Conservation (phyloP, 2,797 vertebrate species). For the Chloroceryle inda region DNA sequence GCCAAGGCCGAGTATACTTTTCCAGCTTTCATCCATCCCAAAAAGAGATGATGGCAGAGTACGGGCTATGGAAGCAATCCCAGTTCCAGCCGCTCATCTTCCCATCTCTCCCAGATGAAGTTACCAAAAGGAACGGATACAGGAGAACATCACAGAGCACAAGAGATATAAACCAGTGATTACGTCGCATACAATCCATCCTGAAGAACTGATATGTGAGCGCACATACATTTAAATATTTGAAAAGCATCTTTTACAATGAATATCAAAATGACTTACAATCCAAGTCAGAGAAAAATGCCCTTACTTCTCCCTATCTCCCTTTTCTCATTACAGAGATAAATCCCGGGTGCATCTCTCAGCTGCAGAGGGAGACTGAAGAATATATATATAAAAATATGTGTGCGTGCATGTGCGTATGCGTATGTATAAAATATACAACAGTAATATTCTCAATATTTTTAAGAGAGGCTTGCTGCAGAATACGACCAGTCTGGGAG, state of each 20-base stretch:
- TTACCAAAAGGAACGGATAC: neutral
- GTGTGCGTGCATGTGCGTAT: neutral
- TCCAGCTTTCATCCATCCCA: neutral
- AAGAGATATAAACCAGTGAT: conserved; percentile 58
- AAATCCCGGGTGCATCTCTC: conserved; percentile 73
- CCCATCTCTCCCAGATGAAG: conserved; percentile 14
- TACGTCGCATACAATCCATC: conserved; percentile 61
- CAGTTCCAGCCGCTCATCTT: conserved; percentile 10
- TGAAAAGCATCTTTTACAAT: conserved; percentile 83
- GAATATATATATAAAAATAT: conserved; percentile 34
- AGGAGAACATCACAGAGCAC: conserved; percentile 18
- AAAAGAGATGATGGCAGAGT: neutral
- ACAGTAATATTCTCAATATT: conserved; percentile 55
- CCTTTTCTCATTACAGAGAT: conserved; percentile 84
- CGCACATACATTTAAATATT: conserved; percentile 82
- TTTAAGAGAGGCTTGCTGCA: conserved; percentile 38
- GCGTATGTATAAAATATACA: conserved; percentile 56
- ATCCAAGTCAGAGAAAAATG: conserved; percentile 79
- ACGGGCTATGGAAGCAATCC: neutral
- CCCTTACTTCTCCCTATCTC: conserved; percentile 76
- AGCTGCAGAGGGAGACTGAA: conserved; percentile 55
- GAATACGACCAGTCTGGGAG: conserved; percentile 6
- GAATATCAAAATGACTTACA: conserved; percentile 83
- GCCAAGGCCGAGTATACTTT: neutral
- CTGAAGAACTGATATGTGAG: conserved; percentile 74